Conservation (phyloP, 2,888 invertebrate genomes). For the Eupithecia vulgata region DNA sequence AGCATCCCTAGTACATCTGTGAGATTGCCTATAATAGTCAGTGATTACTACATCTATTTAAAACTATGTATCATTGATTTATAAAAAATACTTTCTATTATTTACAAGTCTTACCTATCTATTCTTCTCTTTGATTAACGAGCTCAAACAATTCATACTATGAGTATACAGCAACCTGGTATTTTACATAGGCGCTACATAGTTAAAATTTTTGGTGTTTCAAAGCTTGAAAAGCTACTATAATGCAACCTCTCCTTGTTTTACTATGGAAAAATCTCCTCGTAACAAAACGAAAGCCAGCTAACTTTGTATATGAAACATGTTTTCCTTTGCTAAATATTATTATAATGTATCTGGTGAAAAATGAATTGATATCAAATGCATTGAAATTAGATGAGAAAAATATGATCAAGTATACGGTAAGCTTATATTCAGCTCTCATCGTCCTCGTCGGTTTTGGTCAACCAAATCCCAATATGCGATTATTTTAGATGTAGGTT, state of each 20-base stretch:
- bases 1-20: no score
- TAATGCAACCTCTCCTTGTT: not conserved
- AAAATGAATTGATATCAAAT: not conserved
- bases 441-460: not conserved
- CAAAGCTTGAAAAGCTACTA: not conserved
- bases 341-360: not conserved
- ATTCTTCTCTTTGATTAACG: not conserved
- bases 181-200: not conserved
- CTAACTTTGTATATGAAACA: no score
- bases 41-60: no score
- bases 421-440: not conserved
- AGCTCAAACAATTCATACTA: not conserved
- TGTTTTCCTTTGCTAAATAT: not conserved
- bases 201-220: not conserved
- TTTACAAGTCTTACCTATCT: no score
- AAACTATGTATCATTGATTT: no score
- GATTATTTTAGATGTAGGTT: not conserved
- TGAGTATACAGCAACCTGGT: no score
- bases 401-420: not conserved
- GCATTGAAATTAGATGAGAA: not conserved
- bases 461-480: not conserved
- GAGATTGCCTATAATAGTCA: no score
- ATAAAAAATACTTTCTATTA: no score
- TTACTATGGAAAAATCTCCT: not conserved
- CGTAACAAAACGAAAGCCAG: not conserved